phyloP scores from a whole-genome alignment of 2,113 vertebrate species.

The Picathartes gymnocephalus region DNA sequence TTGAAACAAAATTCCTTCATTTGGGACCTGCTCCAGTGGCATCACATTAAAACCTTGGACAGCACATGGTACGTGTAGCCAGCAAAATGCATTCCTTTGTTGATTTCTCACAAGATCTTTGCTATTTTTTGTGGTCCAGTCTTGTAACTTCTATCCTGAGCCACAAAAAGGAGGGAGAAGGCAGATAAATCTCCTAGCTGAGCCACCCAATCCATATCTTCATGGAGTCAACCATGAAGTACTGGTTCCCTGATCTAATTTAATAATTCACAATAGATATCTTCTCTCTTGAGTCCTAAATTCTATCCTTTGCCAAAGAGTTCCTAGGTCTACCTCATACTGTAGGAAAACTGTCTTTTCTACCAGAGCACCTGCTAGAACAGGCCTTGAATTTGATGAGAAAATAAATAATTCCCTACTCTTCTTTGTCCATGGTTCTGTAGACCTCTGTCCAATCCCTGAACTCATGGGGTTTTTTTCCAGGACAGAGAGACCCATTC shows the following conservation, averaged over 20 bases:
- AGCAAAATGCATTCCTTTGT: not conserved
- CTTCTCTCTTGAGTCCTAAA: not conserved
- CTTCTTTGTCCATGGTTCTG: not conserved
- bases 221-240: no score
- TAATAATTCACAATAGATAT: fast-evolving
- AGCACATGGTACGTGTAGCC: no score
- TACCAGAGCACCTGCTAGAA: not conserved
- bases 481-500: not conserved
- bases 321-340: not conserved
- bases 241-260: not conserved
- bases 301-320: not conserved
- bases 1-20: not conserved
- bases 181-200: not conserved
- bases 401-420: not conserved
- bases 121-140: not conserved
- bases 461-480: not conserved
- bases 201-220: not conserved
- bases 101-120: not conserved
- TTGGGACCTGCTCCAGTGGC: not conserved
- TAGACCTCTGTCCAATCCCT: not conserved
- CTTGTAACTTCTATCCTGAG: not conserved
- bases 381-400: not conserved
- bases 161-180: not conserved
- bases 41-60: not conserved
- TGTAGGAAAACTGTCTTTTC: not conserved